These are phyloP conservation scores for Micoletzkya japonica DNA, from an alignment of 2,888 invertebrate species.

Conservation along the genomic window DNA sequence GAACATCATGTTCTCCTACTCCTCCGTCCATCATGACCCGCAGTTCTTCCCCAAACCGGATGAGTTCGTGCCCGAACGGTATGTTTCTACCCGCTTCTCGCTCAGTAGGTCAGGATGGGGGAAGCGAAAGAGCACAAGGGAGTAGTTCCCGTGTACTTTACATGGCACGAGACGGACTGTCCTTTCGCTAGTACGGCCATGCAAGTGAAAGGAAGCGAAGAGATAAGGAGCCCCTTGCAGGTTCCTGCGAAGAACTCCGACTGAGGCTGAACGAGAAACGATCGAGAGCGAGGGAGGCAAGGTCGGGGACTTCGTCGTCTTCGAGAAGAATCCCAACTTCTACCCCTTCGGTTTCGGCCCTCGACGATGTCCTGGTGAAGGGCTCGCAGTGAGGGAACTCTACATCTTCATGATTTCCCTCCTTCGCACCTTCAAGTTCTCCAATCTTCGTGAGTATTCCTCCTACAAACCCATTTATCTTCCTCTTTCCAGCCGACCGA, in stretches of 20 bases:
- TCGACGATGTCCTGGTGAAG: conserved; percentile 48
- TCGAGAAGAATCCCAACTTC: conserved; percentile 6
- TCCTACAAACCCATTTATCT: too few relatives aligned
- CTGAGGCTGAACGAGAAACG: neutral
- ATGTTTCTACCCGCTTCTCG: neutral
- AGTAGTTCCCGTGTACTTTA: conserved; percentile 15
- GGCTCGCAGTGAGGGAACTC: conserved; percentile 50
- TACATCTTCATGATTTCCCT: conserved; percentile 49
- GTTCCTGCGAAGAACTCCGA: conserved; percentile 4
- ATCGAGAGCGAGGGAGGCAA: neutral
- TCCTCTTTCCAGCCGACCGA: too few relatives aligned
- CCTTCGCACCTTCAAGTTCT: conserved; percentile 52
- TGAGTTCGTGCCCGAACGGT: conserved; percentile 23
- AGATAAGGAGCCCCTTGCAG: neutral
- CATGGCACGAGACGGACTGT: neutral
- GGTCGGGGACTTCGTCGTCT: neutral
- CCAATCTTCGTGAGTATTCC: conserved; percentile 27
- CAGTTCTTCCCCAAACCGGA: conserved; percentile 17
- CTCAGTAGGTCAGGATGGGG: neutral
- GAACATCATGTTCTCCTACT: conserved; percentile 18
- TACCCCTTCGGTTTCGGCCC: conserved; percentile 44
- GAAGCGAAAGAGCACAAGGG: neutral
- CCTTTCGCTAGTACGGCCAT: neutral
- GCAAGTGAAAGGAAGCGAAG: too few relatives aligned
- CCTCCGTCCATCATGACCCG: conserved; percentile 6